Evolutionary conservation across 1,140 invertebrate species (phyloP).

Genomic region (Acarapis woodi): DNA sequence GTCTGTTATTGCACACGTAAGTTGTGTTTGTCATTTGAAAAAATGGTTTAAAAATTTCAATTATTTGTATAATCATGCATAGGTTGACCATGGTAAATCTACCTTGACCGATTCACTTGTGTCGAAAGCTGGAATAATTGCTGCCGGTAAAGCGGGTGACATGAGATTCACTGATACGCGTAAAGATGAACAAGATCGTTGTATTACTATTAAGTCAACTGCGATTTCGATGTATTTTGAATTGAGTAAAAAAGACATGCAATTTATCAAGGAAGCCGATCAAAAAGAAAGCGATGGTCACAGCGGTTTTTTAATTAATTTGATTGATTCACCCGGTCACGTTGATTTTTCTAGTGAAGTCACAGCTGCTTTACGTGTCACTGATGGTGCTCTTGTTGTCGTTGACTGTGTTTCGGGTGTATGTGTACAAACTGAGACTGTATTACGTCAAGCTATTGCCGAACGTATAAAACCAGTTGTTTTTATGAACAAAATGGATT

Average conservation of each 20-base stretch:
- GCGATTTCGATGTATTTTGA: constrained; percentile 29
- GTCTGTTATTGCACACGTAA: constrained; percentile 99
- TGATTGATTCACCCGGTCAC: constrained; percentile 31
- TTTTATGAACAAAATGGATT: constrained; percentile 34
- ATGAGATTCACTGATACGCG: constrained; percentile 96
- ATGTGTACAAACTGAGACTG: constrained; percentile 31
- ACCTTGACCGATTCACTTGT: constrained; percentile 96
- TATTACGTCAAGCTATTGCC: constrained; percentile 28
- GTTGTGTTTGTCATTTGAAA: constrained; percentile 95
- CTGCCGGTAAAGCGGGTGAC: constrained; percentile 88
- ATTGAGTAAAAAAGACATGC: constrained; percentile 20
- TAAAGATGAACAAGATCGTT: constrained; percentile 41
- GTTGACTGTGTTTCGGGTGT: constrained; percentile 31
- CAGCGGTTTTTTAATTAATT: constrained; percentile 27
- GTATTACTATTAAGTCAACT: constrained; percentile 99
- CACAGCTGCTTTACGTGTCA: constrained; percentile 30
- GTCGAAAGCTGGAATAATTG: constrained; percentile 98
- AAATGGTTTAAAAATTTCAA: constrained; percentile 97
- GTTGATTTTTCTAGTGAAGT: constrained; percentile 31
- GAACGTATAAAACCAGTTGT: constrained; percentile 30
- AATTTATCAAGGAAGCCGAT: constrained; percentile 16
- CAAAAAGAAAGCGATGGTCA: constrained; percentile 17
- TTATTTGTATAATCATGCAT: constrained; percentile 99
- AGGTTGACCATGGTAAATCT: constrained; percentile 99
- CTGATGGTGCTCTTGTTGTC: constrained; percentile 29